Conservation (phyloP, 1,140 invertebrate genomes). For the Ceratina calcarata region DNA sequence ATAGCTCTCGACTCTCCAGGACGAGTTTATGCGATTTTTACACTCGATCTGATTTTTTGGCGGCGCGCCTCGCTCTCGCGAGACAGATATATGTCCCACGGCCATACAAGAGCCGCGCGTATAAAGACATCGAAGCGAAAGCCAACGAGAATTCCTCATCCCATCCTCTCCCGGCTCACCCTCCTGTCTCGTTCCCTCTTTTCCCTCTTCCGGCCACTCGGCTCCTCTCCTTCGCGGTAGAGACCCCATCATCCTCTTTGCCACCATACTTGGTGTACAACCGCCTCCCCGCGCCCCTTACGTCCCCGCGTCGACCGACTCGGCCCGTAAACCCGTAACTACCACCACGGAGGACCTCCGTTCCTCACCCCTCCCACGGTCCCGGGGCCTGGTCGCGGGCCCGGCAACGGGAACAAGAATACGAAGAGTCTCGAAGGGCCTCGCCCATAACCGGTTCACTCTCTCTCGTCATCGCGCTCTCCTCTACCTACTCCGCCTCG, state of each 20-base stretch:
- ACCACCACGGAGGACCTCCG: constrained; percentile 3
- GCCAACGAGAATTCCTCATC: constrained; percentile 81
- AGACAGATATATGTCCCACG: constrained; percentile 81
- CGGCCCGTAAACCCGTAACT: constrained; percentile 11
- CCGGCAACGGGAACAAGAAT: constrained; percentile 63
- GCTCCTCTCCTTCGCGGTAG: constrained; percentile 43
- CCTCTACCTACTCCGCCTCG: constrained; percentile 53
- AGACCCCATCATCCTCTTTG: constrained; percentile 76
- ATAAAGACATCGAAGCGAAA: constrained; percentile 81
- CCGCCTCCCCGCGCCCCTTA: constrained; percentile 54
- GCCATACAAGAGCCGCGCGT: constrained; percentile 79
- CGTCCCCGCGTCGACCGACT: background rate
- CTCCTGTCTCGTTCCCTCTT: constrained; percentile 15
- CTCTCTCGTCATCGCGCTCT: constrained; percentile 73
- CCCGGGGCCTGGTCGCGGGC: constrained; percentile 1
- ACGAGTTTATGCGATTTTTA: constrained; percentile 82
- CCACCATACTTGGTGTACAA: constrained; percentile 79
- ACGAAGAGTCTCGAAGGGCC: constrained; percentile 65
- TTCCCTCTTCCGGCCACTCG: constrained; percentile 11
- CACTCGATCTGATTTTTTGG: constrained; percentile 82
- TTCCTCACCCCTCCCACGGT: constrained; percentile 16
- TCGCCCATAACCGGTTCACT: constrained; percentile 80
- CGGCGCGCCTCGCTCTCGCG: constrained; percentile 79
- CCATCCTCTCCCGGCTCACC: constrained; percentile 64
- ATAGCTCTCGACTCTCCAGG: constrained; percentile 78